Base-by-base conservation (phyloP, 2,888 invertebrate genomes). In the Eilema caniola region DNA sequence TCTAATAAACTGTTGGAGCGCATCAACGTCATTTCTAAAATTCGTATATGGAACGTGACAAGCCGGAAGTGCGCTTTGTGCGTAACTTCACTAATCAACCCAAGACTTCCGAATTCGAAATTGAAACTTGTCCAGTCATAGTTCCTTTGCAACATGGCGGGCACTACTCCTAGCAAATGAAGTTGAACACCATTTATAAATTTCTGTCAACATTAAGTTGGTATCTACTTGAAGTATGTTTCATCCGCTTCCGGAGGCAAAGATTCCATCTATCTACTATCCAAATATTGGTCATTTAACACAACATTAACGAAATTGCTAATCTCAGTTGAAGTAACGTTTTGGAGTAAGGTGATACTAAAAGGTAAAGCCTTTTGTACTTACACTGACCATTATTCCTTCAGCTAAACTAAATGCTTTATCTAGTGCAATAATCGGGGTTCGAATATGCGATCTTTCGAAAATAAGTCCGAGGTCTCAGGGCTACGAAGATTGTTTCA, bases 1-100 rank as follows among this genome's bases (percentile, higher is more conserved):
- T 95, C 94, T 87, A 86, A 88, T 87, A 89, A 90, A 85, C 87
- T 88, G 85, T 88, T 91, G 90, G 88, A 90, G 92, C 92, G 92
- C 84, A 82, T 87, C 89, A 83, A 87, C 90, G 89, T 88, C 89
- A 87, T 87, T 88, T 87, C 84, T 83, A 82, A 78, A 87, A 86
- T 89, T 89, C 83, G 86, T 88, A 88, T 85, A 90, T 85, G 86
- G 89, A 88, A 91, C 88, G 77, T 83, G 85, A 86, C 84, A 85
- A 83, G 86, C 91, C 92, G 95, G 95, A 95, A 94, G 93, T 93
- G 86, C 90, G 91, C 91, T 88, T 78, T 83, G 82, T 82, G 82
- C 80, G 72, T 76, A 93, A 92, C 88, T 85, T 53, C 89, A 89
- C 91, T 87, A 93, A 93, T 93, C 93, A 92, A 93, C 89, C 90